Evolutionary conservation across 2,888 invertebrate genomes (phyloP), one percentile per base, ranked within the genome.

Genomic region (Drosophila neotestacea): DNA sequence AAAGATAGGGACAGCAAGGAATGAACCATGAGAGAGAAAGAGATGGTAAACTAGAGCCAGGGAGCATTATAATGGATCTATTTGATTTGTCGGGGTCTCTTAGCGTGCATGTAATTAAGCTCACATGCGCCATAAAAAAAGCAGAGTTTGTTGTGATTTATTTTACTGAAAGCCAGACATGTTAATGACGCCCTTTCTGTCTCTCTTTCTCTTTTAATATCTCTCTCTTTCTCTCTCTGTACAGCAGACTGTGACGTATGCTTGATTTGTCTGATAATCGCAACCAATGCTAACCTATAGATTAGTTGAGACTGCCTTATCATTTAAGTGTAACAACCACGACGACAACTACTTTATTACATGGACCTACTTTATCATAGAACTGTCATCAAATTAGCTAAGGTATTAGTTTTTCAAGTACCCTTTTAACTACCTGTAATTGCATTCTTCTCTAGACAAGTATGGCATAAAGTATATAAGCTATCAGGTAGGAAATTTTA

Each of bases 281-380:
- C 32, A 22, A n/a, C 28, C 28, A 39, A 10, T 48, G 16, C 41
- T 50, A 36, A 34, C 9, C 48, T 41, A 60, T 60, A 42, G 27
- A 34, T 16, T 38, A 47, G 51, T 52, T 63, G 55, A 27, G 50
- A 39, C 13, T 48, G 34, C 22, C 39, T 10, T 42, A 56, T 56
- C 55, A 56, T 41, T 54, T 32, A 41, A 30, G 59, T 47, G 58
- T 38, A 13, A 34, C 47, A 56, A 62, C 27, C 55, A 42, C 42
- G 42, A 59, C 39, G 16, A 16, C 47, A 47, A 22, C 16, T 7
- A 47, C 7, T 51, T 42, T 41, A 44, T 50, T 59, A 52, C 55
- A 54, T 39, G 16, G 7, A n/a, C n/a, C 36, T n/a, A 50, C n/a
- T 42, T 22, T 66, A 72, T 77, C 74, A 10, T 10, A n/a, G n/a